phyloP scores from a whole-genome alignment of 2,113 vertebrate species.

The Microcebus tavaratra region DNA sequence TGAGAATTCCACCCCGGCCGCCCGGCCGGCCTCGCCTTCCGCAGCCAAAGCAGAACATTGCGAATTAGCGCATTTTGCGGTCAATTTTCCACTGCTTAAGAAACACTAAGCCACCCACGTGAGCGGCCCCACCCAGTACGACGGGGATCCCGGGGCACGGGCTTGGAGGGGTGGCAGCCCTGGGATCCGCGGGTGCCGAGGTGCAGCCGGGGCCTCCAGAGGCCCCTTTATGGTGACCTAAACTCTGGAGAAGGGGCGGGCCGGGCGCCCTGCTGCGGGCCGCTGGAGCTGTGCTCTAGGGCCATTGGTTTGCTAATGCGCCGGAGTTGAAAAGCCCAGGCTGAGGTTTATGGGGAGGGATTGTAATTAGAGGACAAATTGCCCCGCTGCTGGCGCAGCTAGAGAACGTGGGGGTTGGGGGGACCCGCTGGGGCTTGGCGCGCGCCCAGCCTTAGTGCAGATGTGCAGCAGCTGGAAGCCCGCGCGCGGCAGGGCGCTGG shows the following conservation, averaged over 20 bases:
- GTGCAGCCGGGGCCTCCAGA: not conserved
- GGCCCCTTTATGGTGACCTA: slow-evolving; percentile 33
- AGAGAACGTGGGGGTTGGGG: not conserved
- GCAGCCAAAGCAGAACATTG: slow-evolving; percentile 76
- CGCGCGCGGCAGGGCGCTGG: slow-evolving; percentile 62
- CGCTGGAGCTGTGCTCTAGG: not conserved
- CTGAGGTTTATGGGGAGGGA: slow-evolving; percentile 69
- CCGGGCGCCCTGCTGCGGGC: not conserved
- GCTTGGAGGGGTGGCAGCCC: not conserved
- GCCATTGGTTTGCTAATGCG: slow-evolving; percentile 65
- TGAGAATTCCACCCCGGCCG: not conserved
- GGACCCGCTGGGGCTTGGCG: not conserved
- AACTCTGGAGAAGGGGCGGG: slow-evolving; percentile 27
- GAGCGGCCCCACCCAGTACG: slow-evolving; percentile 19
- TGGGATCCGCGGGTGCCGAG: not conserved
- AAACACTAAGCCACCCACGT: slow-evolving; percentile 50
- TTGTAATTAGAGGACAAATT: slow-evolving; percentile 81
- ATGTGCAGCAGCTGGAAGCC: slow-evolving; percentile 74
- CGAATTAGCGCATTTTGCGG: slow-evolving; percentile 79
- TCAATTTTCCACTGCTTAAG: slow-evolving; percentile 75
- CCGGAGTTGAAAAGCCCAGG: slow-evolving; percentile 34
- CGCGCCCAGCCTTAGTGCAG: slow-evolving; percentile 52
- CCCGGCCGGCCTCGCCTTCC: not conserved
- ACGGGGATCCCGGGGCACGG: not conserved
- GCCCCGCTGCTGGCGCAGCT: slow-evolving; percentile 24